Conservation (phyloP, 2,113 vertebrate genomes). For the Psophia crepitans region DNA sequence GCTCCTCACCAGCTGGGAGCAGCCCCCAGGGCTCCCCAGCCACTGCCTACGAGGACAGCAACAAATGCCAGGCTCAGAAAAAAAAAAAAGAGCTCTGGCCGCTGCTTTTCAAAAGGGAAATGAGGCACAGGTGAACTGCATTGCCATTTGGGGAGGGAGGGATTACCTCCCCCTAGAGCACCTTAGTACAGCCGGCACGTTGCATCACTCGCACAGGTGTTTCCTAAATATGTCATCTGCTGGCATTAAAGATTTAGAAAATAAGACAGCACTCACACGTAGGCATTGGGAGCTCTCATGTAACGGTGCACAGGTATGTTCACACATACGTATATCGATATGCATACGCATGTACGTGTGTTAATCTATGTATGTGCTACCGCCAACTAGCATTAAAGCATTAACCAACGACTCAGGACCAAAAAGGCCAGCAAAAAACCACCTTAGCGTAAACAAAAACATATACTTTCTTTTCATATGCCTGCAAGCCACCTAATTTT, state of each 20-base stretch:
- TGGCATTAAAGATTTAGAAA: background rate
- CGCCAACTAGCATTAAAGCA: background rate
- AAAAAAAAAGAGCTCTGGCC: accelerated
- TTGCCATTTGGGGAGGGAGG: background rate
- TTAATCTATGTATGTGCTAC: background rate
- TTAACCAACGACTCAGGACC: background rate
- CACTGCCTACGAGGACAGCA: accelerated
- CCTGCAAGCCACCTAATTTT: background rate
- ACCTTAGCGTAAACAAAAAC: background rate
- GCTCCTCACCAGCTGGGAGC: accelerated
- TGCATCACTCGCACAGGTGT: background rate
- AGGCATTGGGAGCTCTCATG: background rate
- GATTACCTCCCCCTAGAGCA: background rate
- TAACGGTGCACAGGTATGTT: background rate
- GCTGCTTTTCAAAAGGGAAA: background rate
- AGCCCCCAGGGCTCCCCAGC: accelerated
- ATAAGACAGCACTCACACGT: background rate
- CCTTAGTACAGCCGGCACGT: background rate
- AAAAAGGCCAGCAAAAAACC: background rate
- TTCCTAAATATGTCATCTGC: background rate
- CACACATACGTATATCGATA: background rate
- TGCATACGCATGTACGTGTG: accelerated
- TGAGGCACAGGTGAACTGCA: accelerated
- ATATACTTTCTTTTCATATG: background rate
- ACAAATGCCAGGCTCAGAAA: accelerated